Percentiles rank a stretch among this genome's conserved stretches.
Evolutionary conservation across 2,797 vertebrate genomes (phyloP).

Genomic region (Hippoglossus hippoglossus): DNA sequence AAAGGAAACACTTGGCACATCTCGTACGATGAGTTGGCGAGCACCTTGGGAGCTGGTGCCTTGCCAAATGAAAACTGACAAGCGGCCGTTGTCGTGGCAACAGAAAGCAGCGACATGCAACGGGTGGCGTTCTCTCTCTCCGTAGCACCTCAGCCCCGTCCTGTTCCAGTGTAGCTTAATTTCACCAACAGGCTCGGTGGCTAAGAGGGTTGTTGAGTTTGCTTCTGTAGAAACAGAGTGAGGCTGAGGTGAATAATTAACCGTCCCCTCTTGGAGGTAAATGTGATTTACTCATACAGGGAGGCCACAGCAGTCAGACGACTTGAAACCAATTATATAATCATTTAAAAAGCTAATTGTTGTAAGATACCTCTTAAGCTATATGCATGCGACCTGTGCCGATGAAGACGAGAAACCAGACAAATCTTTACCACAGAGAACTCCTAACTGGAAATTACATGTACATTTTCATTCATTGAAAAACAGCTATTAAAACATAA

Average conservation of each 20-base stretch:
- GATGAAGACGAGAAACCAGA: no score
- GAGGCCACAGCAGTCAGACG: not conserved
- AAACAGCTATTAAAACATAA: no score
- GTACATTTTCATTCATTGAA: no score
- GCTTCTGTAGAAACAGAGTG: slow-evolving; percentile 20
- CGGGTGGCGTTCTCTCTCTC: slow-evolving; percentile 12
- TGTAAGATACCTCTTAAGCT: no score
- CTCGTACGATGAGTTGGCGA: slow-evolving; percentile 49
- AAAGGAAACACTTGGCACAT: slow-evolving; percentile 59
- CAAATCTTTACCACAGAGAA: no score
- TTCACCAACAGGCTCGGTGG: slow-evolving; percentile 40
- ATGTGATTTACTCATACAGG: not conserved
- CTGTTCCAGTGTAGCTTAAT: slow-evolving; percentile 41
- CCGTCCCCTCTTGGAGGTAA: not conserved
- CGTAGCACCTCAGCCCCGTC: not conserved
- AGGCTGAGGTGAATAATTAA: slow-evolving; percentile 35
- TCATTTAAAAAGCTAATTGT: slow-evolving; percentile 17
- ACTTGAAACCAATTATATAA: slow-evolving; percentile 18
- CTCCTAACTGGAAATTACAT: no score
- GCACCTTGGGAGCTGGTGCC: slow-evolving; percentile 67
- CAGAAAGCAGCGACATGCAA: slow-evolving; percentile 50
- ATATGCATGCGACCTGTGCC: no score
- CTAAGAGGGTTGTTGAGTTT: not conserved
- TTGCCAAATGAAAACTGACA: slow-evolving; percentile 49
- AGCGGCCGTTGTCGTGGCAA: slow-evolving; percentile 75